Evolutionary conservation across 2,113 vertebrate genomes (phyloP).

Genomic region (Australoheros scitulus): DNA sequence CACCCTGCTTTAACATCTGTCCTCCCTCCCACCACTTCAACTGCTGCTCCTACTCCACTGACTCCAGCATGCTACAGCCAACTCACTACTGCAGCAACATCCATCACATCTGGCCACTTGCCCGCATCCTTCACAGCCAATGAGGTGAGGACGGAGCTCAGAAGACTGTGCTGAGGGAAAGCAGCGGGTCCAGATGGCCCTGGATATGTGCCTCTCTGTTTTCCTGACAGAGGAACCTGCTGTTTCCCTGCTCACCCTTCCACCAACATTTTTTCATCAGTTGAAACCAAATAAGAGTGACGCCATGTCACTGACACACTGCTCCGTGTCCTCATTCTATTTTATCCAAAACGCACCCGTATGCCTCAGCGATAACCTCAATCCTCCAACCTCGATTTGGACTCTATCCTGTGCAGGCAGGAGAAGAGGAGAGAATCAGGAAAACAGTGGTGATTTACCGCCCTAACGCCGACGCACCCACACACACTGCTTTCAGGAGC

Average conservation of each 20-base stretch:
- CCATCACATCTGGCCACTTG: too few relatives aligned
- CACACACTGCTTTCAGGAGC: conserved; percentile 18
- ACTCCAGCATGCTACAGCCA: too few relatives aligned
- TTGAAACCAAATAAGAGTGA: conserved; percentile 52
- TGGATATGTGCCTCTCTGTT: not conserved
- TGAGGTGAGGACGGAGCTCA: too few relatives aligned
- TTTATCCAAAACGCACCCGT: conserved; percentile 22
- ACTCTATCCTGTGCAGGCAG: not conserved
- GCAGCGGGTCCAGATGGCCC: too few relatives aligned
- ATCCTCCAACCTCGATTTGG: conserved; percentile 26
- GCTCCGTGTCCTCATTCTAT: conserved; percentile 47
- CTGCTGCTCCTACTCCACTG: too few relatives aligned
- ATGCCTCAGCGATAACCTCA: conserved; percentile 25
- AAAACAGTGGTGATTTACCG: not conserved
- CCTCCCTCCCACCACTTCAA: too few relatives aligned
- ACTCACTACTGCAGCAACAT: too few relatives aligned
- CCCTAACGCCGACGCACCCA: conserved; percentile 4
- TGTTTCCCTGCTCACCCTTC: conserved; percentile 38
- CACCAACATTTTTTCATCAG: conserved; percentile 51
- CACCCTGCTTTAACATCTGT: too few relatives aligned
- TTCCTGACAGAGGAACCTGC: conserved; percentile 34
- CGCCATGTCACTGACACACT: conserved; percentile 32
- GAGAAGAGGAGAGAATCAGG: conserved; percentile 26
- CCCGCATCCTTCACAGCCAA: too few relatives aligned
- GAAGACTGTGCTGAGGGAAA: too few relatives aligned